Evolutionary conservation across 2,113 vertebrate genomes (phyloP), one percentile per base, ranked within the genome.

Genomic region (Dicerorhinus sumatrensis): DNA sequence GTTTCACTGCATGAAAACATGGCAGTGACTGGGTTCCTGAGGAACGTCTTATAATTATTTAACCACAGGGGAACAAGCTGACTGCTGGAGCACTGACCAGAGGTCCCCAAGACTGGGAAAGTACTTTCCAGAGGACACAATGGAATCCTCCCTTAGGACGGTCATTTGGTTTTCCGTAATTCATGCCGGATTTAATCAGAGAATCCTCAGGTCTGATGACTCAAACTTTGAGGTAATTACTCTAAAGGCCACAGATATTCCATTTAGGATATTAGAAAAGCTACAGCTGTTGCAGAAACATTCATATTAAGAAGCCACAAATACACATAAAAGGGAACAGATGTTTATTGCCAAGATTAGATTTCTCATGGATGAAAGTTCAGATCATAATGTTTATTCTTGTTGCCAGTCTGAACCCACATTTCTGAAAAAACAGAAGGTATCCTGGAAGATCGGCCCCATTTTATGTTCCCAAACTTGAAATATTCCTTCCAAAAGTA

Each of bases 211-310:
- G 96, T 96, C 72, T 8, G 91, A 90, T 95, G 93, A 91, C 83
- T 94, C 96, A 65, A 73, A 63, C 56, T 70, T 65, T 46, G 88
- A 93, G 56, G 84, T 82, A 96, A 97, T 96, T 96, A 94, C 81
- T 91, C 51, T 92, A 81, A 96, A 90, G 95, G 87, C 89, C 91
- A 82, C 76, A 72, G 79, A 89, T 46, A 94, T 95, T 82, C 77
- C 90, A 95, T 90, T 97, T 97, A 97, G 97, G 91, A 96, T 93
- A 95, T 97, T 84, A 94, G 65, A 94, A 97, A 39, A 93, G 63
- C 65, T 77, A 89, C 60, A 63, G 90, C 92, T 60, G 70, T 84
- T 69, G 42, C 60, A 95, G 93, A 96, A 81, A 88, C 62, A 67
- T 94, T 88, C 86, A 36, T 96, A 97, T 96, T 89, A 77, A 95